phyloP scores from a whole-genome alignment of 2,797 vertebrate species.

The Hylomyscus alleni region DNA sequence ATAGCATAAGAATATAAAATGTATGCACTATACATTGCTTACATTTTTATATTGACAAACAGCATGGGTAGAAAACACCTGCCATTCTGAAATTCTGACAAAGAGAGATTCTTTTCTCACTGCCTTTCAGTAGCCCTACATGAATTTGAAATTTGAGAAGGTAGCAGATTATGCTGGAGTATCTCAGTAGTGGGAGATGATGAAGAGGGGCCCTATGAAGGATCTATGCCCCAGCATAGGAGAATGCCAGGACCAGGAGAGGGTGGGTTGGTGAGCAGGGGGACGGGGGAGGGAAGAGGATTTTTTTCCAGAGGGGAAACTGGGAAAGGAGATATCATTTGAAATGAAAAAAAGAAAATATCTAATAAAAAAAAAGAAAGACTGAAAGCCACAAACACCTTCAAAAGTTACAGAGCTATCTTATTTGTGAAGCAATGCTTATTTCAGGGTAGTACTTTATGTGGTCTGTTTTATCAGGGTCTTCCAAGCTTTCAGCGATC shows the following conservation, averaged over 20 bases:
- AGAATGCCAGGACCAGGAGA: too few relatives aligned
- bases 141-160: slow-evolving; percentile 67
- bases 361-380: background rate
- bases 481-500: slow-evolving; percentile 26
- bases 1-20: background rate
- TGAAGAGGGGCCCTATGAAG: too few relatives aligned
- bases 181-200: background rate
- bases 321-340: too few relatives aligned
- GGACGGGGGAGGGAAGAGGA: too few relatives aligned
- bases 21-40: background rate
- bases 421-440: slow-evolving; percentile 71
- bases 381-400: slow-evolving; percentile 72
- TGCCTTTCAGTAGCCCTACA: background rate
- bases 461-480: slow-evolving; percentile 57
- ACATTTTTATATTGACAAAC: background rate
- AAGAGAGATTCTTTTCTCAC: background rate
- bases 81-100: background rate
- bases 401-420: slow-evolving; percentile 65
- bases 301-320: too few relatives aligned
- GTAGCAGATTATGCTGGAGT: background rate
- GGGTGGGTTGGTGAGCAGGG: too few relatives aligned
- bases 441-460: slow-evolving; percentile 53
- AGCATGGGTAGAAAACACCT: slow-evolving; percentile 16
- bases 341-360: too few relatives aligned
- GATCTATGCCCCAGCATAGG: too few relatives aligned